phyloP scores from a whole-genome alignment of 2,888 invertebrate species.

The Hanleya hanleyi region DNA sequence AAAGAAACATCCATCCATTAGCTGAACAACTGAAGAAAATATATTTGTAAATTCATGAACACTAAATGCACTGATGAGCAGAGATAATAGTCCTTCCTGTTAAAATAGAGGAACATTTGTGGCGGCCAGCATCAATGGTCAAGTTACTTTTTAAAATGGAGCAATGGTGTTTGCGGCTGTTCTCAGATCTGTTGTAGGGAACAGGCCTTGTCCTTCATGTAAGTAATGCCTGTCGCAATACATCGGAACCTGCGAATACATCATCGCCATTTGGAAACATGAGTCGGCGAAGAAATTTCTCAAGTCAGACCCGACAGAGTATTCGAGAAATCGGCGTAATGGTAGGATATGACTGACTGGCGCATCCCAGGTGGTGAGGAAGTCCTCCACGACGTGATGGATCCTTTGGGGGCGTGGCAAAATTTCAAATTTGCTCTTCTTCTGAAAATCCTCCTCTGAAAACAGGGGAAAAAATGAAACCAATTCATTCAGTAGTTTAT shows the following conservation, averaged over 20 bases:
- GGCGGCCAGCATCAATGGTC: no score
- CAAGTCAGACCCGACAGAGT: slow-evolving; percentile 59
- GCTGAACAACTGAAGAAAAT: no score
- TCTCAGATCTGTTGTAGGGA: slow-evolving; percentile 23
- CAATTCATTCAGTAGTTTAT: no score
- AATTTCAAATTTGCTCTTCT: slow-evolving; percentile 37
- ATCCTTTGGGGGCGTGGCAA: slow-evolving; percentile 69
- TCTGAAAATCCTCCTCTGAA: slow-evolving; percentile 58
- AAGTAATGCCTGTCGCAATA: slow-evolving; percentile 55
- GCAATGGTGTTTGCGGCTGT: not conserved
- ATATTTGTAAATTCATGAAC: no score
- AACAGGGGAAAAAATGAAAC: no score
- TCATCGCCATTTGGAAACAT: slow-evolving; percentile 69
- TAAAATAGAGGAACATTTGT: no score
- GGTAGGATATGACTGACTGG: slow-evolving; percentile 71
- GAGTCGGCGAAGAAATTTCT: slow-evolving; percentile 63
- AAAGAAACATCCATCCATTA: no score
- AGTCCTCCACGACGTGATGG: slow-evolving; percentile 75
- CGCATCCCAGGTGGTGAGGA: slow-evolving; percentile 73
- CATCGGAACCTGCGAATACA: slow-evolving; percentile 50
- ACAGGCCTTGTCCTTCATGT: slow-evolving; percentile 50
- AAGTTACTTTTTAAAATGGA: no score
- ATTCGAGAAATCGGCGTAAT: slow-evolving; percentile 67
- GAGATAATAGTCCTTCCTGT: no score
- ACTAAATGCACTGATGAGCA: no score